phyloP scores from a whole-genome alignment of 2,113 vertebrate genomes.

The Limanda limanda region DNA sequence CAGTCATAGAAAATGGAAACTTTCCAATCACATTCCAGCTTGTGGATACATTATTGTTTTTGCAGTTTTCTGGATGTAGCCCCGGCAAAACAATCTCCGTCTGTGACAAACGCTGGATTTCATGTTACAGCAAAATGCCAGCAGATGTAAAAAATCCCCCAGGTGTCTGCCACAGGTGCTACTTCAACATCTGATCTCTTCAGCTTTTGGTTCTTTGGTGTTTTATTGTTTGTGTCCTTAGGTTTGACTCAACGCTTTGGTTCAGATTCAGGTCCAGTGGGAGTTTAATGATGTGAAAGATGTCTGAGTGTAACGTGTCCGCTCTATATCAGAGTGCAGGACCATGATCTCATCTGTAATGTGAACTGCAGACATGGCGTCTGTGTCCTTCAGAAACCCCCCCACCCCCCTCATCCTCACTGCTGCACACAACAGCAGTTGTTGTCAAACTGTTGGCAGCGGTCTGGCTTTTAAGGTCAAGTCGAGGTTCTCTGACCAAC shows the following conservation, averaged over 20 bases:
- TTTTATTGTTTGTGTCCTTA: no score
- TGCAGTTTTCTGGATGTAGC: background rate
- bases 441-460: constrained; percentile 33
- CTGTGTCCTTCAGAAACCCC: constrained; percentile 61
- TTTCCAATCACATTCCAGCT: no score
- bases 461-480: constrained; percentile 33
- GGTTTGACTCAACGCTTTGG: no score
- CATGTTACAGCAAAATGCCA: background rate
- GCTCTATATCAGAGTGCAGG: constrained; percentile 14
- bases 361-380: constrained; percentile 63
- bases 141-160: no score
- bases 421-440: constrained; percentile 44
- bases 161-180: no score
- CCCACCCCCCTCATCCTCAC: background rate
- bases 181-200: no score
- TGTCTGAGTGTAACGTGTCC: constrained; percentile 23
- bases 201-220: no score
- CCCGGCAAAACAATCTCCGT: background rate
- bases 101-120: background rate
- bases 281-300: constrained; percentile 18
- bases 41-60: background rate
- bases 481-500: constrained; percentile 26
- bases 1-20: background rate
- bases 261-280: constrained; percentile 4
- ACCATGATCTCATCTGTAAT: constrained; percentile 66